Evolutionary conservation across 23 tunicate species (phyloP).

Genomic region (Oikopleura albicans): DNA sequence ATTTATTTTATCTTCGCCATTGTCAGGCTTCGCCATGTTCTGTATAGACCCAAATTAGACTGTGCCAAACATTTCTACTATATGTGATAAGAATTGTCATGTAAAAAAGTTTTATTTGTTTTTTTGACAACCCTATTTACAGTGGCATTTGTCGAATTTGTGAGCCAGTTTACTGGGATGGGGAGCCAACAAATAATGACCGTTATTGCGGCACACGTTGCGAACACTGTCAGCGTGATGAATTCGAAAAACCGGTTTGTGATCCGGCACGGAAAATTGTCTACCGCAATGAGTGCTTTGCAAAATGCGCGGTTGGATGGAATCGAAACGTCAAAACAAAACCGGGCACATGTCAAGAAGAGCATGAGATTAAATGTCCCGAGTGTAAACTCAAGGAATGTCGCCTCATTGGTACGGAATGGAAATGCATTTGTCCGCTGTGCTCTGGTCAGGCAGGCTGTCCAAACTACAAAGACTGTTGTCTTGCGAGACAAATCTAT

Average conservation of each 20-base stretch:
- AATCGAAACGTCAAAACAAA: neutral
- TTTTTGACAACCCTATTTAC: too few species aligned
- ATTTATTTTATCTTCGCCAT: too few species aligned
- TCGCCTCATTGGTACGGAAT: neutral
- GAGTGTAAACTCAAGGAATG: conserved; percentile 5
- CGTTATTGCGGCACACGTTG: neutral
- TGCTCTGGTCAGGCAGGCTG: too few species aligned
- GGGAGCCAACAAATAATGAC: neutral
- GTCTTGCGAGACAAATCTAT: too few species aligned
- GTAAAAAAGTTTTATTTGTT: too few species aligned
- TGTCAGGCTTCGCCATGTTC: too few species aligned
- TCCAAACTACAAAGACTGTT: too few species aligned
- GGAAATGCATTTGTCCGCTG: conserved; percentile 9
- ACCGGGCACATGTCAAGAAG: neutral
- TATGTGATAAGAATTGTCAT: too few species aligned
- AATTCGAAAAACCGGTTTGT: neutral
- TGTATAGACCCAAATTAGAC: too few species aligned
- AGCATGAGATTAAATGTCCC: neutral
- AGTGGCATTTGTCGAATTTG: neutral
- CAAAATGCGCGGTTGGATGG: neutral
- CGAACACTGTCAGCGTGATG: neutral
- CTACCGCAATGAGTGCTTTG: neutral
- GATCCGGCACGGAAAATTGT: neutral
- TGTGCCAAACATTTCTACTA: too few species aligned
- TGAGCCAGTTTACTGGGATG: conserved; percentile 10